Percentiles rank a stretch among this genome's conserved stretches.
Evolutionary conservation across 2,888 invertebrate species (phyloP).

Genomic region (Drosophila vallismaia): DNA sequence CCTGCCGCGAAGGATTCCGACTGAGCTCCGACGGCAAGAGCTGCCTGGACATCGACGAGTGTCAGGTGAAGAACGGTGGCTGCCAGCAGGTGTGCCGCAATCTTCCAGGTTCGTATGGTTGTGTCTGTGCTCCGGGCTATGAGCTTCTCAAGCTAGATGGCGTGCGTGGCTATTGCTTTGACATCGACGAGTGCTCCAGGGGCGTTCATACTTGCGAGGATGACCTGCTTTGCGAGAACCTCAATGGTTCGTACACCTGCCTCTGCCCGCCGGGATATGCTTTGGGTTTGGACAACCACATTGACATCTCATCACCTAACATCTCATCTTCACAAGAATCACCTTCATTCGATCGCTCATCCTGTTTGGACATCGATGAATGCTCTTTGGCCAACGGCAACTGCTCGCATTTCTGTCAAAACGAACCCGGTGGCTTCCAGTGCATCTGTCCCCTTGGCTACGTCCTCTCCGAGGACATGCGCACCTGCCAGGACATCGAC

Average conservation of each 20-base stretch:
- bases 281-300: slow-evolving; percentile 66
- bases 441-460: slow-evolving; percentile 85
- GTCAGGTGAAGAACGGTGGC: slow-evolving; percentile 83
- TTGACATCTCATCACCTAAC: slow-evolving; percentile 9
- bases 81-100: slow-evolving; percentile 84
- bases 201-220: slow-evolving; percentile 75
- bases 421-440: slow-evolving; percentile 84
- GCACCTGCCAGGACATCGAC: slow-evolving; percentile 83
- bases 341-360: slow-evolving; percentile 44
- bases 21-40: slow-evolving; percentile 83
- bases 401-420: slow-evolving; percentile 86
- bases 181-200: slow-evolving; percentile 85
- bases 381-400: slow-evolving; percentile 85
- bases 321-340: slow-evolving; percentile 25
- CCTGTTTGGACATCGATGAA: slow-evolving; percentile 85
- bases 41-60: slow-evolving; percentile 86
- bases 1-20: slow-evolving; percentile 82
- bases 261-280: slow-evolving; percentile 84
- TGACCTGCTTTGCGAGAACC: slow-evolving; percentile 79
- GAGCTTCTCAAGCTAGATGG: slow-evolving; percentile 68
- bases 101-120: slow-evolving; percentile 84
- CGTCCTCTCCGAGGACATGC: slow-evolving; percentile 75
- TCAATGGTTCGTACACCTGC: slow-evolving; percentile 84
- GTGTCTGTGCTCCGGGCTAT: slow-evolving; percentile 85
- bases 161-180: slow-evolving; percentile 75